Evolutionary conservation across 1,140 invertebrate genomes (phyloP).

Genomic region (Caenorhabditis briggsae): DNA sequence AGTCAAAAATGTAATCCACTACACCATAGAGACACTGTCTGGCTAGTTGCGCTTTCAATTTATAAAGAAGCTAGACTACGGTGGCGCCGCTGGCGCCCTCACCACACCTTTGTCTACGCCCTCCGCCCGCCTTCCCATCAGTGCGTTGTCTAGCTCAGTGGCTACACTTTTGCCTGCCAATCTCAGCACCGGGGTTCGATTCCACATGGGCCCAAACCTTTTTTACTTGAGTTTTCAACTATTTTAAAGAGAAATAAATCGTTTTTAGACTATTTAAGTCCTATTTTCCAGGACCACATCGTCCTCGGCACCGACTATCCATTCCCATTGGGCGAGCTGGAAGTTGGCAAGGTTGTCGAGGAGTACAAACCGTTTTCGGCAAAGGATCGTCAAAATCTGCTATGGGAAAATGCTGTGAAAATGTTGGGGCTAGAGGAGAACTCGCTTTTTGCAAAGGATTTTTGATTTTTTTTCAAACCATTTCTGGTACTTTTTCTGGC

Average conservation of each 20-base stretch:
- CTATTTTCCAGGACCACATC: slow-evolving; percentile 79
- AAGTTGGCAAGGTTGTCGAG: slow-evolving; percentile 81
- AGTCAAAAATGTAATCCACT: neutral
- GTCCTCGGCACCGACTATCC: slow-evolving; percentile 82
- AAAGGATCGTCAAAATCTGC: slow-evolving; percentile 67
- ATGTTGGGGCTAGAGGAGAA: slow-evolving; percentile 66
- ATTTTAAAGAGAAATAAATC: neutral
- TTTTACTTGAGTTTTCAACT: too few relatives aligned
- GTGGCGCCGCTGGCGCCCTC: neutral
- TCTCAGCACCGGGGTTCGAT: neutral
- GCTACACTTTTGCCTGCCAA: neutral
- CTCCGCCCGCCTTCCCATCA: too few relatives aligned
- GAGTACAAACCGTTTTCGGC: slow-evolving; percentile 74
- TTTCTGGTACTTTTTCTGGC: neutral
- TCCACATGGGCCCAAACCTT: too few relatives aligned
- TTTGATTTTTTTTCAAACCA: slow-evolving; percentile 44
- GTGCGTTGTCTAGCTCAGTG: neutral
- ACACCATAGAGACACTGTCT: too few relatives aligned
- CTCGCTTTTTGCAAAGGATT: slow-evolving; percentile 29
- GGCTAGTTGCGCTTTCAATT: too few relatives aligned
- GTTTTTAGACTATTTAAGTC: neutral
- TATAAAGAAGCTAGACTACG: too few relatives aligned
- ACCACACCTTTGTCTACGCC: neutral
- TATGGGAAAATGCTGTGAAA: slow-evolving; percentile 69
- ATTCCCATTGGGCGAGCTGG: slow-evolving; percentile 82